Evolutionary conservation across 2,113 vertebrate species (phyloP).

Genomic region (Sphaerodactylus townsendi): DNA sequence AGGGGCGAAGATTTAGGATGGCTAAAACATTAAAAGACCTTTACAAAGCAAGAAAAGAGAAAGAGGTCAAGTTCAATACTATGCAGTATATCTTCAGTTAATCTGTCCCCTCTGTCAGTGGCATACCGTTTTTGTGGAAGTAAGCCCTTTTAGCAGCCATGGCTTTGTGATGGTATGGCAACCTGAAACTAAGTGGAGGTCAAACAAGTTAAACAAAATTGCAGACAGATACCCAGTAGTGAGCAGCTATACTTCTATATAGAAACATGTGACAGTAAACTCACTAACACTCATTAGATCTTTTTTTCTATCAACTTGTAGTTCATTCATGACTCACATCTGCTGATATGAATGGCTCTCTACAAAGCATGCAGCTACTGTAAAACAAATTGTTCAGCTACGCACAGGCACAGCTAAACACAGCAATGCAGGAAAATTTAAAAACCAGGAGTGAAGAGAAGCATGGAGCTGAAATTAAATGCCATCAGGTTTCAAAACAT

Average conservation of each 20-base stretch:
- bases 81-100: slow-evolving; percentile 27
- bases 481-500: neutral
- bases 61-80: slow-evolving; percentile 44
- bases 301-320: slow-evolving; percentile 19
- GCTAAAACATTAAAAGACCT: slow-evolving; percentile 37
- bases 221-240: slow-evolving; percentile 15
- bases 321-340: slow-evolving; percentile 45
- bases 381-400: slow-evolving; percentile 38
- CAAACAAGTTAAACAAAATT: neutral
- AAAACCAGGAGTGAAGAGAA: neutral
- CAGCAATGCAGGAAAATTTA: neutral
- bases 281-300: slow-evolving; percentile 14
- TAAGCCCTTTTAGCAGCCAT: neutral
- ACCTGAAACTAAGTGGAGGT: slow-evolving; percentile 1
- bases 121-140: neutral
- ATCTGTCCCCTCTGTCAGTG: neutral
- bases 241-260: neutral
- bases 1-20: slow-evolving; percentile 56
- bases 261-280: neutral
- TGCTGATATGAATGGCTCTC: slow-evolving; percentile 28
- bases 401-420: neutral
- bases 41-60: slow-evolving; percentile 37
- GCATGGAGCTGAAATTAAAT: neutral
- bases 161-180: neutral
- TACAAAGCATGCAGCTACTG: slow-evolving; percentile 29